Base-by-base conservation (phyloP, 2,888 invertebrate species). In the Hypolimnas misippus region DNA sequence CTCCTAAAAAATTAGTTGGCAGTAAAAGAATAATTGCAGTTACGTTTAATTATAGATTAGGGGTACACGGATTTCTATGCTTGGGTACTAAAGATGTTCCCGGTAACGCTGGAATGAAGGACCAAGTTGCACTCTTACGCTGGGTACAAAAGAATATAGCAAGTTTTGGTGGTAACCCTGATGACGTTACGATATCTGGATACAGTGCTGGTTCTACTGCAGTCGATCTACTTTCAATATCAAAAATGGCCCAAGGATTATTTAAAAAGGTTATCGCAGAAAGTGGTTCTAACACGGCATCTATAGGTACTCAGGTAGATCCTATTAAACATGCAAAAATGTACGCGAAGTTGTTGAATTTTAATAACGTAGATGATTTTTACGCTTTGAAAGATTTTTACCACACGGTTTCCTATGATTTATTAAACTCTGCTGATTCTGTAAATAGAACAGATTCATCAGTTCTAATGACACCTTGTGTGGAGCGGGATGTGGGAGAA, bases 31-130 rank as follows among this genome's bases (percentile, higher is more conserved):
- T 84, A 0, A 76, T 86, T 49, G 68, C 69, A 7, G 82, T 86
- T 0, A 78, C 75, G 8, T 84, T 84, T 64, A 86, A 86, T 57
- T 86, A 86, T 54, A 78, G 86, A 8, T 68, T 85, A 16, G 83
- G n/a, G n/a, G n/a, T n/a, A n/a, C n/a, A n/a, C n/a, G n/a, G n/a
- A n/a, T n/a, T n/a, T n/a, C n/a, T n/a, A n/a, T n/a, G n/a, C n/a
- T n/a, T n/a, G n/a, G n/a, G n/a, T n/a, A n/a, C n/a, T n/a, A n/a
- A n/a, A n/a, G n/a, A n/a, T n/a, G n/a, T n/a, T n/a, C n/a, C n/a
- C n/a, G n/a, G n/a, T n/a, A n/a, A 80, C 57, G 78, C 78, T 16
- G 79, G 77, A 1, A 74, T 79, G 76, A 79, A 78, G 69, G 81
- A 81, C 46, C 77, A 79, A 64, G 73, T 81, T 3, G 76, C 76